Conservation (phyloP, 2,797 vertebrate genomes). For the Oophaga sylvatica region DNA sequence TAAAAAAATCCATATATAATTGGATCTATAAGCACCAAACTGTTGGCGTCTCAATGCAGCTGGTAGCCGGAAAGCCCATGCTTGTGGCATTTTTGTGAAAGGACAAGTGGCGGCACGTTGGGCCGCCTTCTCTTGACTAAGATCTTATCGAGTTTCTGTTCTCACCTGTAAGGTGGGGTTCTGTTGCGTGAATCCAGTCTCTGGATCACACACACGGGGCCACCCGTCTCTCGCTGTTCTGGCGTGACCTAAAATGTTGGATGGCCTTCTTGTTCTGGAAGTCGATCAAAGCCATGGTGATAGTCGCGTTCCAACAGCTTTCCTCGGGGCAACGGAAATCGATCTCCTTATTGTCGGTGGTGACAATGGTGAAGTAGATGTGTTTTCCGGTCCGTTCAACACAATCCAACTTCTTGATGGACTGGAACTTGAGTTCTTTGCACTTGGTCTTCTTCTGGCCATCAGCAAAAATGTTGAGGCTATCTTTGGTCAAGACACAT, state of each 20-base stretch:
- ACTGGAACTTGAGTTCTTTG: constrained; percentile 91
- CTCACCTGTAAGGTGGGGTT: constrained; percentile 33
- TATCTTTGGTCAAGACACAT: constrained; percentile 90
- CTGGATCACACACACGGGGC: constrained; percentile 62
- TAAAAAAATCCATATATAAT: background rate
- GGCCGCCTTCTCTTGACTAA: background rate
- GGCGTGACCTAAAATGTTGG: constrained; percentile 87
- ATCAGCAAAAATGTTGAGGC: constrained; percentile 88
- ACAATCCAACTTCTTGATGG: constrained; percentile 94
- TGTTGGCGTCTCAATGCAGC: background rate
- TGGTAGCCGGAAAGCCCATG: background rate
- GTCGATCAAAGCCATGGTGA: constrained; percentile 94
- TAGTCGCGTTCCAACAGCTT: constrained; percentile 92
- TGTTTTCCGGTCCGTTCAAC: constrained; percentile 95
- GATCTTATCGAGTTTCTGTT: background rate
- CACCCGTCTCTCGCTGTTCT: constrained; percentile 81
- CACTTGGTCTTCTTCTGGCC: constrained; percentile 81
- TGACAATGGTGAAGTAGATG: constrained; percentile 97
- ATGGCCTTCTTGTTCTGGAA: constrained; percentile 94
- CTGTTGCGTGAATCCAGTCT: background rate
- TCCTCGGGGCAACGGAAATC: constrained; percentile 91
- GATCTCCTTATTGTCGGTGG: constrained; percentile 92
- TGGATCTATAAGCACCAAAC: background rate
- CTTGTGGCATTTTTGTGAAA: background rate
- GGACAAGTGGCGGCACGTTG: constrained; percentile 1